Percentiles rank a stretch among this genome's conserved stretches.
Conservation (phyloP, 2,888 invertebrate genomes). For the Erynnis tages region DNA sequence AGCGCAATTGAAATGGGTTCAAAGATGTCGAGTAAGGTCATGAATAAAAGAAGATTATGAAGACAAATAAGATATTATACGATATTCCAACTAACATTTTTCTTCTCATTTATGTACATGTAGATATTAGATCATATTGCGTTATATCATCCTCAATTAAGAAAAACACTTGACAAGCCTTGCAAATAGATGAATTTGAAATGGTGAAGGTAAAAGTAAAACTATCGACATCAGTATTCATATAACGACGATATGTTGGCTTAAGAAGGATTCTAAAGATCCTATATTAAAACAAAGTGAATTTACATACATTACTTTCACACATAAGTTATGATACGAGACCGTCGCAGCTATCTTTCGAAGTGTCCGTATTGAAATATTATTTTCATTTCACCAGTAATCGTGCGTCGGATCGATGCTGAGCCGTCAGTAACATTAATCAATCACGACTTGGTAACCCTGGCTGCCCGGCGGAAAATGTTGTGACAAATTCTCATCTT, state of each 20-base stretch:
- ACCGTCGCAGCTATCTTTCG: constrained; percentile 16
- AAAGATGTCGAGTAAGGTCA: too few relatives aligned
- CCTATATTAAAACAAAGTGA: constrained; percentile 7
- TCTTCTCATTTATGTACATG: too few relatives aligned
- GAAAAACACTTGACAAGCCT: too few relatives aligned
- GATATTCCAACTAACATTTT: too few relatives aligned
- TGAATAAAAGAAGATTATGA: too few relatives aligned
- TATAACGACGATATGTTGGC: neutral
- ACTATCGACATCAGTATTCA: neutral
- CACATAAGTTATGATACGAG: constrained; percentile 15
- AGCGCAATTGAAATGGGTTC: too few relatives aligned
- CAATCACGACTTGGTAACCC: constrained; percentile 30
- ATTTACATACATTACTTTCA: constrained; percentile 21
- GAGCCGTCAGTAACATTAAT: constrained; percentile 33
- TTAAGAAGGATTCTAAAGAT: neutral
- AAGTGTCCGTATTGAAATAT: constrained; percentile 26
- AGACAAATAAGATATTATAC: too few relatives aligned
- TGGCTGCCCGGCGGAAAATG: constrained; percentile 18
- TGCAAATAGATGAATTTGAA: too few relatives aligned
- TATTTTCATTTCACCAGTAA: constrained; percentile 22
- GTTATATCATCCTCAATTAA: too few relatives aligned
- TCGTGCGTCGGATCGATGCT: constrained; percentile 30
- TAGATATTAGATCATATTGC: too few relatives aligned
- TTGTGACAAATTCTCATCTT: constrained; percentile 14
- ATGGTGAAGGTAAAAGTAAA: neutral